Evolutionary conservation across 2,113 vertebrate genomes (phyloP), one percentile per base, ranked within the genome.

Genomic region (Caranx ignobilis): DNA sequence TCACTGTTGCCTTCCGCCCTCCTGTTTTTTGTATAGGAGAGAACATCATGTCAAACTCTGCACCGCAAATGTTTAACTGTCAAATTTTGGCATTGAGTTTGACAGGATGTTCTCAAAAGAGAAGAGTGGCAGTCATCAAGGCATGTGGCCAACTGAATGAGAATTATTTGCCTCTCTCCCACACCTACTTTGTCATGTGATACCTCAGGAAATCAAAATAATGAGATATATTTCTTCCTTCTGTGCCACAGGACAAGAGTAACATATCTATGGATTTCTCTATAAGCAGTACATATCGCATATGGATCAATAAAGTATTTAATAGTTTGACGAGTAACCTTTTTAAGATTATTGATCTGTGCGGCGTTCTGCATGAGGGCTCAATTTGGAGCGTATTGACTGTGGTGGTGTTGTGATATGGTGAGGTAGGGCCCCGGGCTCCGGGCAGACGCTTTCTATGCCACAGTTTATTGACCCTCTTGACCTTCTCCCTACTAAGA

Each of bases 311-410:
- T 95, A 87, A 79, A 83, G 83, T 95, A 92, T 95, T 95, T 95
- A 95, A 95, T 94, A 94, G 94, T 95, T 95, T 94, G 93, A 95
- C 80, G 91, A 93, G 93, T 94, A 95, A 94, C 94, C 94, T 95
- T 94, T 95, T 95, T 94, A 94, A 94, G 87, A 92, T 90, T 93
- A 96, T 96, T 15, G 95, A 96, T 94, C 83, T 79, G 89, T 87
- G 83, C 89, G 83, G 89, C 70, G 85, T 91, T 87, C 90, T 91
- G 92, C 87, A 93, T 85, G 82, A 94, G 89, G 85, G 90, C 90
- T 95, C 92, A 92, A 90, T 95, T 92, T 93, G 93, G 90, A 93
- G 81, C 12, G 73, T 95, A 95, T 95, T 93, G 95, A 95, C 93
- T 90, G 88, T 87, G 90, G 88, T 91, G 90, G 88, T 94, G 93